These are phyloP conservation scores for Netelia fuscicornis DNA, from an alignment of 2,888 invertebrate genomes.

Conservation along the genomic window DNA sequence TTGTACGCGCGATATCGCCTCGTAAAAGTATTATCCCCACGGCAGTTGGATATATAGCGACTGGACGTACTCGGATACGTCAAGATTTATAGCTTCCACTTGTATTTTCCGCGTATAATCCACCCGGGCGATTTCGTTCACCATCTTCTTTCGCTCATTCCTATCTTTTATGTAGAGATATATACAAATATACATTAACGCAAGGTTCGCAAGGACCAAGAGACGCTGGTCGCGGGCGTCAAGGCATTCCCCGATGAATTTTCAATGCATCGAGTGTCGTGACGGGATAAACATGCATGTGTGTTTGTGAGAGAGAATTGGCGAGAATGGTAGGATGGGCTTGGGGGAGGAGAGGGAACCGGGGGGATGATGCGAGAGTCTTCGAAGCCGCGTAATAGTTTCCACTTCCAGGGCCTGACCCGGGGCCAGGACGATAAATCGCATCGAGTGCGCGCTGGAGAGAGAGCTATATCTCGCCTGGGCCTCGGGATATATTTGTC, in stretches of 20 bases:
- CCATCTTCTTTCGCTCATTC: constrained; percentile 12
- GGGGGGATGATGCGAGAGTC: constrained; percentile 32
- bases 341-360: constrained; percentile 2
- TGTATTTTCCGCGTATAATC: constrained; percentile 55
- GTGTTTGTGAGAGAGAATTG: not conserved
- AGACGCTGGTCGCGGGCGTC: not conserved
- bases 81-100: constrained; percentile 66
- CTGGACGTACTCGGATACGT: constrained; percentile 41
- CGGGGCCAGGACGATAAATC: constrained; percentile 80
- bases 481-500: constrained; percentile 59
- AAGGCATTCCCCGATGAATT: not conserved
- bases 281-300: not conserved
- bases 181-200: not conserved
- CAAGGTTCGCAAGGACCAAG: not conserved
- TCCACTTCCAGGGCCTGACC: constrained; percentile 78
- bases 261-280: constrained; percentile 2
- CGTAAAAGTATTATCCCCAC: too few relatives aligned
- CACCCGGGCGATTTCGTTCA: constrained; percentile 44
- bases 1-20: too few relatives aligned
- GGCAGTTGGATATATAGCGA: not conserved
- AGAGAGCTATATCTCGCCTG: constrained; percentile 77
- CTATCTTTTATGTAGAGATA: not conserved
- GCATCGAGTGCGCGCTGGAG: constrained; percentile 74
- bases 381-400: constrained; percentile 78
- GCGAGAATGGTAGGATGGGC: not conserved